Base-by-base conservation (phyloP, 2,113 vertebrate genomes). In the Corydoras sp. region DNA sequence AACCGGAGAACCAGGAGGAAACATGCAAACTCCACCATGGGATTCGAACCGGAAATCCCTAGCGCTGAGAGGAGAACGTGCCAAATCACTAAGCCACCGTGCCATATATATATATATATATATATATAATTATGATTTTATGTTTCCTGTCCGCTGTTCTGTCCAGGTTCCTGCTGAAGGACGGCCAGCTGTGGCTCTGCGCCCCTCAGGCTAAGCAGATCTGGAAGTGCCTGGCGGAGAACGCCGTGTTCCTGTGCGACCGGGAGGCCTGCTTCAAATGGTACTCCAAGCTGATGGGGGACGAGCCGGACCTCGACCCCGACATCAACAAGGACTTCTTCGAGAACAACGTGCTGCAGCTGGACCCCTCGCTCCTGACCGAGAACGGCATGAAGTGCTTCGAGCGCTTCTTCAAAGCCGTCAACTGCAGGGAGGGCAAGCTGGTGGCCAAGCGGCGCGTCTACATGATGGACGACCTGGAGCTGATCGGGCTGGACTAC, bases 311-410 rank as follows among this genome's bases (percentile, higher is more conserved):
- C 85, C 91, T 99, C 79, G 97, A 99, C 83, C 97, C 97, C 68
- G 97, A 99, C 88, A 99, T 99, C 85, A 99, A 99, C 88, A 98
- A 98, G 86, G 97, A 99, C 90, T 99, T 99, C 85, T 99, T 99
- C 87, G 97, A 99, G 92, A 99, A 96, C 85, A 99, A 99, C 64
- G 96, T 99, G 62, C 91, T 99, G 83, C 97, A 99, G 88, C 89
- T 99, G 83, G 97, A 99, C 88, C 97, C 97, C 31, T 98, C 95
- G 76, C 89, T 99, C 53, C 90, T 99, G 87, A 99, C 97, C 56
- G 97, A 99, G 88, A 99, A 99, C 80, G 97, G 97, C 82, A 99
- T 99, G 96, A 98, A 98, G 89, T 99, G 97, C 90, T 99, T 99
- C 86, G 97, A 99, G 85, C 92, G 95, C 83, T 99, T 99, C 90